Base-by-base conservation (phyloP, 2,113 vertebrate genomes). In the Ivindomyrus marchei region DNA sequence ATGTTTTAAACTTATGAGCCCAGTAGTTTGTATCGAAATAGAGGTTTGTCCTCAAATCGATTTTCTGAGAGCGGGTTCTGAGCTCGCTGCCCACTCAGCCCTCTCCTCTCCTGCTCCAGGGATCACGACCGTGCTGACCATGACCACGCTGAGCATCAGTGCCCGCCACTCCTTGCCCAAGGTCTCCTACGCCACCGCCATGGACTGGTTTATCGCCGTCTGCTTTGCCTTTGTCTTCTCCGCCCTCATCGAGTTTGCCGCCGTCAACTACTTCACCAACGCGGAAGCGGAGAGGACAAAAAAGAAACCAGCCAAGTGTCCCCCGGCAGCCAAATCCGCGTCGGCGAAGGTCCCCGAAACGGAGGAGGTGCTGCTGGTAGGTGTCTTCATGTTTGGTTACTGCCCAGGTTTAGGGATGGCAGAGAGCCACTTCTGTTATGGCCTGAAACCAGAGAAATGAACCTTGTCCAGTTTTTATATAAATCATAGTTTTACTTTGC, bases 201-300 rank as follows among this genome's bases (percentile, higher is more conserved):
- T 99, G 98, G 98, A 99, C 94, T 99, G 98, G 98, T 99, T 99
- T 94, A 99, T 99, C 91, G 98, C 98, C 0, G 98, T 99, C 91
- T 99, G 98, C 94, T 99, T 99, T 91, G 98, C 98, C 93, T 99
- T 99, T 88, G 98, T 99, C 90, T 99, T 99, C 95, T 99, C 98
- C 24, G 98, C 98, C 91, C 97, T 99, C 47, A 99, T 99, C 58
- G 98, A 99, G 94, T 99, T 99, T 90, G 98, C 98, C 50, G 98
- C 98, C 87, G 98, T 99, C 90, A 99, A 99, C 94, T 99, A 99
- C 95, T 99, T 99, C 94, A 99, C 98, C 92, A 98, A 99, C 36
- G 94, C 95, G 45, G 97, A 99, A 95, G 95, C 95, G 70, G 97
- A 98, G 94, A 96, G 96, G 93, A 97, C 97, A 93, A 98, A 98